These are phyloP conservation scores for Calvadosia cruxmelitensis DNA, from an alignment of 30 jellyfish, hydroid and myxozoan genomes.

Conservation along the genomic window DNA sequence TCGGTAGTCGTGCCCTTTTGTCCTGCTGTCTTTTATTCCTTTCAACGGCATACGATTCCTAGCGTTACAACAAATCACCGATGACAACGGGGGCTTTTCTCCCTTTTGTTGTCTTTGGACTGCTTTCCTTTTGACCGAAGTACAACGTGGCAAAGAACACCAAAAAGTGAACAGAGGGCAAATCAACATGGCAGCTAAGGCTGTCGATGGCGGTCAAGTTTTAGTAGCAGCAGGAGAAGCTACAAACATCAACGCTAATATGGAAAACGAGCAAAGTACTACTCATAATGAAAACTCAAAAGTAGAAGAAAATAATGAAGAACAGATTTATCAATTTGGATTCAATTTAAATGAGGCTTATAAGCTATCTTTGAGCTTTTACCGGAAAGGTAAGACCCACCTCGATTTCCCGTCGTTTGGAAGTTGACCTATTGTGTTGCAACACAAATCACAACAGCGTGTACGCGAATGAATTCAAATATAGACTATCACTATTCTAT, in stretches of 20 bases:
- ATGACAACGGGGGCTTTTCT: too few species aligned
- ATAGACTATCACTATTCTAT: too few species aligned
- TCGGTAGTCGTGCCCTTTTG: too few species aligned
- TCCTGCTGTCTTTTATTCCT: too few species aligned
- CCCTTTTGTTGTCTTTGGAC: too few species aligned
- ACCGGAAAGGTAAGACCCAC: conserved; percentile 55
- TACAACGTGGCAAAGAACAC: conserved; percentile 1
- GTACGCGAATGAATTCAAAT: neutral
- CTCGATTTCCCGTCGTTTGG: neutral
- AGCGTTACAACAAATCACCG: too few species aligned
- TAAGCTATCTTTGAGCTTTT: conserved; percentile 47
- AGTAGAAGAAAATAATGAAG: neutral
- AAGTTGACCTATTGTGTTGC: neutral
- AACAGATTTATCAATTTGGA: conserved; percentile 23
- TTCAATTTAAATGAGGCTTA: conserved; percentile 54
- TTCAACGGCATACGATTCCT: too few species aligned
- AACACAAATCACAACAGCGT: neutral
- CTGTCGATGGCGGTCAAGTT: too few species aligned
- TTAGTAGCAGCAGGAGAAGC: neutral
- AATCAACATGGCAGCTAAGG: neutral
- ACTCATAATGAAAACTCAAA: too few species aligned
- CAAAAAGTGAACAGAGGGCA: neutral
- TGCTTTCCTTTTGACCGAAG: too few species aligned
- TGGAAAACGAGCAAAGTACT: neutral
- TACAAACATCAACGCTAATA: neutral